A percentile compares a stretch with the other conserved stretches of the same genome.
Evolutionary conservation across 2,888 invertebrate species (phyloP).

Genomic region (Nephrotoma guestfalica): DNA sequence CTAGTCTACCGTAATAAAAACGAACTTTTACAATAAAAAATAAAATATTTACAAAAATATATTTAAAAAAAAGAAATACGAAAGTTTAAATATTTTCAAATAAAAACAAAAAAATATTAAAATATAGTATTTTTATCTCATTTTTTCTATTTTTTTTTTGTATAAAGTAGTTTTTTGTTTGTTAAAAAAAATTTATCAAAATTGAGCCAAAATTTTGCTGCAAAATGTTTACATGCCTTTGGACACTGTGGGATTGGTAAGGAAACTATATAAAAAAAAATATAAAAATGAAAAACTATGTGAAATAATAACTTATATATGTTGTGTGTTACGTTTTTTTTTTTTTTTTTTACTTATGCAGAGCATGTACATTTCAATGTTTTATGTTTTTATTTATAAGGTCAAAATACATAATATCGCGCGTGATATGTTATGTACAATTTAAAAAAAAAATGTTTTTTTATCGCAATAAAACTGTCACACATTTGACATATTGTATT

Average conservation of each 20-base stretch:
- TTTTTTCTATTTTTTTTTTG: not conserved
- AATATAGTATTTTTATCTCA: not conserved
- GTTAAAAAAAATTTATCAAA: not conserved
- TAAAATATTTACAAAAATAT: not conserved
- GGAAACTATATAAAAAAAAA: constrained; percentile 14
- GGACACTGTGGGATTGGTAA: constrained; percentile 47
- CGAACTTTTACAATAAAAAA: not conserved
- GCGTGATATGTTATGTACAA: not conserved
- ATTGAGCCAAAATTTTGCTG: not conserved
- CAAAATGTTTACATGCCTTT: constrained; percentile 46
- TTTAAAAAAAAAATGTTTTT: not conserved
- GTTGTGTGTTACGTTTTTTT: not conserved
- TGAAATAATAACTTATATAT: not conserved
- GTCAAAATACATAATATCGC: not conserved
- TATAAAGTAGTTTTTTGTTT: not conserved
- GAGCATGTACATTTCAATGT: not conserved
- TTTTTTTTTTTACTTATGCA: not conserved
- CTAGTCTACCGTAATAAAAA: not conserved
- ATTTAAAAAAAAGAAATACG: no score
- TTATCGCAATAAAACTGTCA: not conserved
- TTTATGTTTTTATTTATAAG: not conserved
- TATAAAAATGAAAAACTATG: not conserved
- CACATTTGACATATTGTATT: not conserved
- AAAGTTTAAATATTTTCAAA: not conserved
- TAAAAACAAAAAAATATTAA: not conserved